Base-by-base conservation (phyloP, 30 jellyfish, hydroid and myxozoan species). In the Phacellophora camtschatica region DNA sequence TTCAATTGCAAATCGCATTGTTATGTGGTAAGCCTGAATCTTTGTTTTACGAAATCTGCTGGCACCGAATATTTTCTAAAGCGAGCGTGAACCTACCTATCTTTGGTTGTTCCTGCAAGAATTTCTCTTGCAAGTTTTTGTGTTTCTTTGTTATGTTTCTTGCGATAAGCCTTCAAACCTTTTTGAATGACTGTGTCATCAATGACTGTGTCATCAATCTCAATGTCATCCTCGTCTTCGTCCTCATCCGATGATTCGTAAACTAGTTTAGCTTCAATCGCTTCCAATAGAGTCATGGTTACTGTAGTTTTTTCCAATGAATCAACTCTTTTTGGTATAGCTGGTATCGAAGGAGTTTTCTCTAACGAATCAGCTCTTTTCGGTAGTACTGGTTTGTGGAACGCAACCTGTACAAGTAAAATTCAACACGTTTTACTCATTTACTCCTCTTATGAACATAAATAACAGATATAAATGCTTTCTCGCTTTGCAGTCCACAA, bases 221-320 rank as follows among this genome's bases (percentile, higher is more conserved):
- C 88, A 27, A 75, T 92, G 34, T 76, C 88, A 24, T 86, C 96
- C 15, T 87, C 89, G 7, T 76, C 92, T 6, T 64, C 90, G 22
- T 87, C 93, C 13, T 77, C 92, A 19, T 87, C 93, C 37, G 72
- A 57, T 16, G 91, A 80, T 34, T 80, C 91, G 45, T 80, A 80
- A 37, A 62, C 84, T 53, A 80, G 66, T 55, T 80, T 80, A 9
- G 91, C 91, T 61, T 64, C 91, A 9, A 80, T 80, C 25, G 91
- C 91, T 67, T 64, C 91, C 13, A 80, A 84, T 16, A 80, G 41
- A 11, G 91, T 80, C 76, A 80, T 51, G 22, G 84, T 84, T 51
- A 64, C 91, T 10, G 91, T 83, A 19, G 91, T 80, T 56, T 80
- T 80, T 63, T 80, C 91, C 9, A 80, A 31, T 12, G 91, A 80